Conservation (phyloP, 2,797 vertebrate genomes). For the Thalassophryne amazonica region DNA sequence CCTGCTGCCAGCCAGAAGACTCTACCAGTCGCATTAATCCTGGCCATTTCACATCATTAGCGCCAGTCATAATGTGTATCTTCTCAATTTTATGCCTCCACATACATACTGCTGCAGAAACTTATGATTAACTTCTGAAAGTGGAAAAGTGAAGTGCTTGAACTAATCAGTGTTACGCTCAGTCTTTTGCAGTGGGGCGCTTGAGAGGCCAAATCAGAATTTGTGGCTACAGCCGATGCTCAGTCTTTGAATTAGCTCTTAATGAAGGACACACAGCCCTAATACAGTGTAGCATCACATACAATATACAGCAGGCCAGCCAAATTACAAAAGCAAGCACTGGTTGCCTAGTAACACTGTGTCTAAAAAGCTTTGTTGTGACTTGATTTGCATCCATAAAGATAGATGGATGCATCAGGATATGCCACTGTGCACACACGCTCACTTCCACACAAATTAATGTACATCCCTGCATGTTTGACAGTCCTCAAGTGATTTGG, state of each 20-base stretch:
- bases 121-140: slow-evolving; percentile 7
- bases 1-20: slow-evolving; percentile 16
- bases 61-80: neutral
- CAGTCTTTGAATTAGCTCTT: slow-evolving; percentile 3
- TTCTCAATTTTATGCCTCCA: slow-evolving; percentile 3
- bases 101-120: neutral
- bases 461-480: slow-evolving; percentile 30
- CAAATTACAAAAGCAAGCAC: slow-evolving; percentile 59
- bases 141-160: neutral
- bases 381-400: slow-evolving; percentile 69
- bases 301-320: slow-evolving; percentile 43
- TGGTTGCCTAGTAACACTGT: slow-evolving; percentile 80
- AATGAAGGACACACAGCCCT: slow-evolving; percentile 1
- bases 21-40: slow-evolving; percentile 27
- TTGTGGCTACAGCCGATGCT: neutral
- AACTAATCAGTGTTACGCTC: neutral
- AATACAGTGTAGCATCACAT: slow-evolving; percentile 45
- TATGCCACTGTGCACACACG: slow-evolving; percentile 7
- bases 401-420: slow-evolving; percentile 53
- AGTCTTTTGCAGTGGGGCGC: neutral
- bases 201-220: slow-evolving; percentile 1
- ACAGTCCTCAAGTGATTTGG: slow-evolving; percentile 36
- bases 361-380: slow-evolving; percentile 62
- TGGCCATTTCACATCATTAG: slow-evolving; percentile 21
- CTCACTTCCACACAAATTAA: slow-evolving; percentile 20